phyloP scores from a whole-genome alignment of 2,888 invertebrate genomes.

The Melinopterus prodromus region DNA sequence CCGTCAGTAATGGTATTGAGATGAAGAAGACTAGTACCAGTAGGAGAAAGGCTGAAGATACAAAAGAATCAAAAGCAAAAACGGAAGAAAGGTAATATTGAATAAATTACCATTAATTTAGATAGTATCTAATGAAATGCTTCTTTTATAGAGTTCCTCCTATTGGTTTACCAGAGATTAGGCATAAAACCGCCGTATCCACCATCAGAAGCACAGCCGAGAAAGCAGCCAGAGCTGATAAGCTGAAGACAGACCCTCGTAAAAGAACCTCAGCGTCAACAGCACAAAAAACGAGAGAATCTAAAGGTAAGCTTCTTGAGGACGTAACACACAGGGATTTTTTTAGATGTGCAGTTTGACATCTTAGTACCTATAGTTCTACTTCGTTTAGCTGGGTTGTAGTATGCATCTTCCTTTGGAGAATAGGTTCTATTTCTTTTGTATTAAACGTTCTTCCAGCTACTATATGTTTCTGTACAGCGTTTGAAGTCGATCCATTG shows the following conservation, averaged over 20 bases:
- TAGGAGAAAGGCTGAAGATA: constrained; percentile 42
- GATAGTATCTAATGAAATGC: background rate
- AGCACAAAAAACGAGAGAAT: constrained; percentile 32
- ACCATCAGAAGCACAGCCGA: constrained; percentile 60
- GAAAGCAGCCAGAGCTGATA: constrained; percentile 47
- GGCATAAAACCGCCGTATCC: constrained; percentile 61
- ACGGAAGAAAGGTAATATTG: constrained; percentile 51
- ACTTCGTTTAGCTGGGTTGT: background rate
- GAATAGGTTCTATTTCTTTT: background rate
- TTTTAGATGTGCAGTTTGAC: no score
- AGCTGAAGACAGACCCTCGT: constrained; percentile 49
- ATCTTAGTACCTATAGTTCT: no score
- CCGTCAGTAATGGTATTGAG: constrained; percentile 52
- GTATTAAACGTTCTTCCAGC: background rate
- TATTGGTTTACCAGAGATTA: constrained; percentile 57
- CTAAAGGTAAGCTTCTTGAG: constrained; percentile 28
- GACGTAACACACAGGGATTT: background rate
- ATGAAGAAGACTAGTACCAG: constrained; percentile 42
- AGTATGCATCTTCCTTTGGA: background rate
- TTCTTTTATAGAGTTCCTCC: constrained; percentile 48
- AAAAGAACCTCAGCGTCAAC: constrained; percentile 39
- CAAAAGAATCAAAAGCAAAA: constrained; percentile 42
- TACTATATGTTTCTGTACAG: constrained; percentile 11
- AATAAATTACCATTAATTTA: background rate
- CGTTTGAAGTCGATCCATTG: background rate